Conservation (phyloP, 1,140 invertebrate species). For the Achroia grisella region DNA sequence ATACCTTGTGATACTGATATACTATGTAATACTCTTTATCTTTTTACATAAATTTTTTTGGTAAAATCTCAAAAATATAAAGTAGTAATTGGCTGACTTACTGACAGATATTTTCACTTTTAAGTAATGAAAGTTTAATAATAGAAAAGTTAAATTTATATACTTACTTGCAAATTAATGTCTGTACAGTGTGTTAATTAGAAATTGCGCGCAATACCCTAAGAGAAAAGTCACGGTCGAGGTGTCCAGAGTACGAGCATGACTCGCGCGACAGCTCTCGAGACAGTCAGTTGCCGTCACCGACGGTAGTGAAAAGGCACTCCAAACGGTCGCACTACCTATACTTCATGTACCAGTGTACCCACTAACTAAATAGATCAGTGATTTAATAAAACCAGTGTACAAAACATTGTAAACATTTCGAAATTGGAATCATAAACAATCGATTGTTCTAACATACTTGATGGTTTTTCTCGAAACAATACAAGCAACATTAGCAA, state of each 20-base stretch:
- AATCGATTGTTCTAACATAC: too few species aligned
- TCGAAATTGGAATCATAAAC: too few species aligned
- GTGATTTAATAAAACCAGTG: too few species aligned
- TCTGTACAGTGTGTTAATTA: slow-evolving; percentile 23
- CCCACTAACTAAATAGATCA: too few species aligned
- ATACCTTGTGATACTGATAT: too few species aligned
- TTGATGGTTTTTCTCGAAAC: not conserved
- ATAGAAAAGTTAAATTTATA: not conserved
- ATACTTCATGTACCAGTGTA: not conserved
- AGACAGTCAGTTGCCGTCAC: slow-evolving; percentile 6
- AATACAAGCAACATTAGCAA: slow-evolving; percentile 27
- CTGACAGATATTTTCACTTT: not conserved
- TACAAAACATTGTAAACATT: too few species aligned
- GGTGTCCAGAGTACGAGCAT: slow-evolving; percentile 30
- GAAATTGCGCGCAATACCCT: slow-evolving; percentile 34
- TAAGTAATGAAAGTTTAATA: slow-evolving; percentile 3
- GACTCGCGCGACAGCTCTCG: slow-evolving; percentile 14
- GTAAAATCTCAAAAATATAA: too few species aligned
- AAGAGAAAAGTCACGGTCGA: slow-evolving; percentile 59
- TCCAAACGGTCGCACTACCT: slow-evolving; percentile 9
- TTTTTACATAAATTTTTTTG: too few species aligned
- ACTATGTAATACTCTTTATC: too few species aligned
- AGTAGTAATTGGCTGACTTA: too few species aligned
- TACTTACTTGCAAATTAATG: not conserved
- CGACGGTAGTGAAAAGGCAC: slow-evolving; percentile 24